Base-by-base conservation (phyloP, 2,888 invertebrate species). In the Pollenia amentaria region DNA sequence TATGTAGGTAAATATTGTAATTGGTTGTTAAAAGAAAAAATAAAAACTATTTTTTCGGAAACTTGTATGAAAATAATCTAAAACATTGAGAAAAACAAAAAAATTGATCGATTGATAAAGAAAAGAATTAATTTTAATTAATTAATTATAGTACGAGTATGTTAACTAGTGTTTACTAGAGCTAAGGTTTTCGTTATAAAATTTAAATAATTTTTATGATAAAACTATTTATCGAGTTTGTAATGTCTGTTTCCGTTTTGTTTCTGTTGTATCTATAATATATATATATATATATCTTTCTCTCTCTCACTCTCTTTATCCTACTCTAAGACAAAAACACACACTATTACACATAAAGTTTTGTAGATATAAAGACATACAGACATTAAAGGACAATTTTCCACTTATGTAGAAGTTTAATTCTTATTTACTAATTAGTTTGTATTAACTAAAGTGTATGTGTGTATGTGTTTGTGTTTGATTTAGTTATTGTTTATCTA, bases 261-360 rank as follows among this genome's bases (percentile, higher is more conserved):
- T 67, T 65, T 38, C 51, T 64, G 11, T 65, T 57, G 8, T 72
- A 46, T 53, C 57, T 67, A 65, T 21, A 62, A 44, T 42, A 48
- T 29, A 44, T 69, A 75, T 60, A 64, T 83, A 70, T 80, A 53
- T 65, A 53, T 67, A 48, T 48, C 44, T 73, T 38, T 78, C 69
- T 80, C 64, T 65, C 65, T 67, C 67, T 67, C 18, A 60, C 46
- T 78, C 69, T 78, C 38, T 82, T 69, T 72, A 60, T 69, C 83
- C 83, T 79, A 84, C 62, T 64, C 77, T 82, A 82, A 83, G 53
- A 62, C 78, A 84, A 60, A 67, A 67, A 84, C 60, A 84, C 73
- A 78, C 29, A 84, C 78, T 72, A 65, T 65, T 38, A 84, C 73
- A 84, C 84, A 83, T 40, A 69, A 42, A 29, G 21, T 29, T 29